Percentiles rank a stretch among this genome's conserved stretches.
phyloP scores from a whole-genome alignment of 2,888 invertebrate species.

The Nymphalis polychloros region DNA sequence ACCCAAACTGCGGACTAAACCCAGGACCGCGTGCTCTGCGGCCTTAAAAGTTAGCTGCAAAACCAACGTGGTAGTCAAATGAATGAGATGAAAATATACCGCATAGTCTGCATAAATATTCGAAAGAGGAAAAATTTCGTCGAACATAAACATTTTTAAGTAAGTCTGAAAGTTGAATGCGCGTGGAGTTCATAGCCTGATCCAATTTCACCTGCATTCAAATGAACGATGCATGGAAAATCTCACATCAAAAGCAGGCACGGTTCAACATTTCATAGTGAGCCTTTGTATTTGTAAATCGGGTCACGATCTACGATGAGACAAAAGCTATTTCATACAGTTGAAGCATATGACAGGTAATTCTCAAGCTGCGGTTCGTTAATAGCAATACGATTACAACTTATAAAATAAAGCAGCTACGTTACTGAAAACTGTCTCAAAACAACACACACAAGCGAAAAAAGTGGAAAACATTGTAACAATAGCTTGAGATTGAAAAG shows the following conservation, averaged over 20 bases:
- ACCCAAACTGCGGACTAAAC: no score
- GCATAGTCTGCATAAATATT: not conserved
- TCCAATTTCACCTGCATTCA: conserved; percentile 30
- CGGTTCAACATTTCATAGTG: conserved; percentile 30
- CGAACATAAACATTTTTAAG: conserved; percentile 2
- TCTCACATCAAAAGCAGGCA: conserved; percentile 27
- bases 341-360: conserved; percentile 31
- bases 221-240: conserved; percentile 29
- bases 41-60: no score
- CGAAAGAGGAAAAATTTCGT: not conserved
- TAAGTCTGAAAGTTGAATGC: conserved; percentile 11
- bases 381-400: conserved; percentile 7
- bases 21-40: no score
- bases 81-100: no score
- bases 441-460: not conserved
- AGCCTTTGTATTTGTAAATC: conserved; percentile 35
- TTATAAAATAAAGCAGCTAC: not conserved
- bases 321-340: conserved; percentile 35
- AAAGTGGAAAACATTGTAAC: not conserved
- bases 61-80: no score
- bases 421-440: not conserved
- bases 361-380: conserved; percentile 25
- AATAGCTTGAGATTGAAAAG: conserved; percentile 1
- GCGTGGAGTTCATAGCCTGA: conserved; percentile 25
- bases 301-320: conserved; percentile 36